A percentile compares a stretch with the other conserved stretches of the same genome.
phyloP scores from a whole-genome alignment of 2,888 invertebrate genomes.

The Morinoia aosen region DNA sequence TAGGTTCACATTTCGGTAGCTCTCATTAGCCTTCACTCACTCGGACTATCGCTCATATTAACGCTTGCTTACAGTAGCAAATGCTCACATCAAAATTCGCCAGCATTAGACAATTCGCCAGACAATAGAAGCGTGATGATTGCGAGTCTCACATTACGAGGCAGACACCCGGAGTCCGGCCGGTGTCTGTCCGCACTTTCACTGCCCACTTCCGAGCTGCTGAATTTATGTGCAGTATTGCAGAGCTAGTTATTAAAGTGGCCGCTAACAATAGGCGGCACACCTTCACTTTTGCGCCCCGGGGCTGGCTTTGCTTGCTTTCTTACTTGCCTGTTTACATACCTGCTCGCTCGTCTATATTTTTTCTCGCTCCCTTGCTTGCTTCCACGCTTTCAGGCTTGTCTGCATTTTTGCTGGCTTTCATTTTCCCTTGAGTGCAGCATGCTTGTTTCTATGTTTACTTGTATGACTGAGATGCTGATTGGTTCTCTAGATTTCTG shows the following conservation, averaged over 20 bases:
- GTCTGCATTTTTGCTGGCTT: too few species aligned
- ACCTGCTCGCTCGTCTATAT: too few species aligned
- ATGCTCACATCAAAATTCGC: neutral
- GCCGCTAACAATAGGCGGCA: too few species aligned
- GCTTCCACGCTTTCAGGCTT: neutral
- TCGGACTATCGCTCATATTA: neutral
- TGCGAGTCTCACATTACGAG: neutral
- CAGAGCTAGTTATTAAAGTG: too few species aligned
- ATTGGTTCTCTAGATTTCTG: too few species aligned
- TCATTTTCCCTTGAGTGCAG: neutral
- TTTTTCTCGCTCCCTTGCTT: neutral
- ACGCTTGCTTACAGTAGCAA: neutral
- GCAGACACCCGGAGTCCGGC: neutral
- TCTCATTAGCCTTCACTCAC: too few species aligned
- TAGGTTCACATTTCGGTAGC: too few species aligned
- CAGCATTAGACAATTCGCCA: neutral
- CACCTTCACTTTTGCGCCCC: neutral
- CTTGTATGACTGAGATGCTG: too few species aligned
- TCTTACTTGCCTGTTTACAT: neutral
- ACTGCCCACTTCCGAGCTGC: neutral
- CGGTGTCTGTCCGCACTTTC: neutral
- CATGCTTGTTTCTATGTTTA: neutral
- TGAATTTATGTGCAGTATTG: neutral
- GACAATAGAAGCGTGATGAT: neutral
- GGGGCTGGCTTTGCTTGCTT: neutral